Conservation (phyloP, 2,797 vertebrate genomes). For the Pangasius macronema region DNA sequence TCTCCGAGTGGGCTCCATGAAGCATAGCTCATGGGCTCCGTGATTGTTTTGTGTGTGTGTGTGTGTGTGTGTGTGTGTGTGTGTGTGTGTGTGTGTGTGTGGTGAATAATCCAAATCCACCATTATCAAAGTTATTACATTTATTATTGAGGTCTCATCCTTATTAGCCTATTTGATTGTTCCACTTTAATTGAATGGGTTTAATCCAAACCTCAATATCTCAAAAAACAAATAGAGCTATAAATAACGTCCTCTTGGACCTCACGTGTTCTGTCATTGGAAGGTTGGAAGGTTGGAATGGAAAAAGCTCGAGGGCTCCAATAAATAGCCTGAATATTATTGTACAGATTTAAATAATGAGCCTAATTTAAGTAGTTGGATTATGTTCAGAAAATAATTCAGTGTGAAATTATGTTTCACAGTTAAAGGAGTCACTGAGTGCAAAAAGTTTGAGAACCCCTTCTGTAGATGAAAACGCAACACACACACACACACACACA, state of each 20-base stretch:
- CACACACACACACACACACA: not conserved
- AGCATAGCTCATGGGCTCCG: not conserved
- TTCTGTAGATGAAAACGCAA: not conserved
- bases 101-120: not conserved
- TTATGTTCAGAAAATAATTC: not conserved
- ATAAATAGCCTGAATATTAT: constrained; percentile 11
- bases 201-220: constrained; percentile 32
- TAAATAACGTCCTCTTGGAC: not conserved
- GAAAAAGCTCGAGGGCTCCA: not conserved
- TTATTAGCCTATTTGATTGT: constrained; percentile 17
- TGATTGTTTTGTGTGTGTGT: not conserved
- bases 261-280: not conserved
- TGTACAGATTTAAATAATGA: not conserved
- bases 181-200: constrained; percentile 8
- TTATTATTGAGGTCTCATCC: constrained; percentile 8
- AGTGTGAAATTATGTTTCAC: not conserved
- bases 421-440: not conserved
- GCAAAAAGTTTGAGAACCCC: not conserved
- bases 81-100: not conserved
- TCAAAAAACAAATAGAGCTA: not conserved
- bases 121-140: constrained; percentile 11
- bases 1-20: not conserved
- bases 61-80: not conserved
- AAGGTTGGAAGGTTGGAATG: not conserved
- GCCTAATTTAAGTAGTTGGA: not conserved